Percentiles rank a stretch among this genome's conserved stretches.
phyloP scores from a whole-genome alignment of 2,113 vertebrate genomes.

The Corythornis madagascariensis region DNA sequence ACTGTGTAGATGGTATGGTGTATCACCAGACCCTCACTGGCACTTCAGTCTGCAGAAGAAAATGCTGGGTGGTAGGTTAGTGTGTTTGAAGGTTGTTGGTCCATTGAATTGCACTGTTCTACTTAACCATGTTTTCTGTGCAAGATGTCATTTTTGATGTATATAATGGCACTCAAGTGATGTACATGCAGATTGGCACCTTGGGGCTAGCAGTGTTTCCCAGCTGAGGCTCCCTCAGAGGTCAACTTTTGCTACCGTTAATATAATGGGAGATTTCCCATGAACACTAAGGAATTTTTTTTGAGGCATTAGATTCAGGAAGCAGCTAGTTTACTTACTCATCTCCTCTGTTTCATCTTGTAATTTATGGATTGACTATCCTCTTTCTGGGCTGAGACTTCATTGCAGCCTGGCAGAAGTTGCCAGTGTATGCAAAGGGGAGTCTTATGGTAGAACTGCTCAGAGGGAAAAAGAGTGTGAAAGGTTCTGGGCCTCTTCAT shows the following conservation, averaged over 20 bases:
- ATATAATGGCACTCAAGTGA: neutral
- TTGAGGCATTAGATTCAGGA: neutral
- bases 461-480: neutral
- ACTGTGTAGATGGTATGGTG: neutral
- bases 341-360: neutral
- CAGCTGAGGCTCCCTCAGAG: neutral
- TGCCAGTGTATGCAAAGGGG: neutral
- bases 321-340: neutral
- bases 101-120: neutral
- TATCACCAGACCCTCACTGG: neutral
- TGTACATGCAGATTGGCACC: neutral
- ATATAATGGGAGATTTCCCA: neutral
- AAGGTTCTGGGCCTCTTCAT: neutral
- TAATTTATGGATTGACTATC: neutral
- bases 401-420: neutral
- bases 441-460: neutral
- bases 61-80: neutral
- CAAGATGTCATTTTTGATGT: neutral
- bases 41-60: neutral
- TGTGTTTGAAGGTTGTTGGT: neutral
- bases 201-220: neutral
- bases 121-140: neutral
- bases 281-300: neutral
- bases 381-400: neutral
- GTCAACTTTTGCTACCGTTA: neutral